These are phyloP conservation scores for Ondatra zibethicus DNA, from an alignment of 2,113 vertebrate genomes.

Conservation along the genomic window DNA sequence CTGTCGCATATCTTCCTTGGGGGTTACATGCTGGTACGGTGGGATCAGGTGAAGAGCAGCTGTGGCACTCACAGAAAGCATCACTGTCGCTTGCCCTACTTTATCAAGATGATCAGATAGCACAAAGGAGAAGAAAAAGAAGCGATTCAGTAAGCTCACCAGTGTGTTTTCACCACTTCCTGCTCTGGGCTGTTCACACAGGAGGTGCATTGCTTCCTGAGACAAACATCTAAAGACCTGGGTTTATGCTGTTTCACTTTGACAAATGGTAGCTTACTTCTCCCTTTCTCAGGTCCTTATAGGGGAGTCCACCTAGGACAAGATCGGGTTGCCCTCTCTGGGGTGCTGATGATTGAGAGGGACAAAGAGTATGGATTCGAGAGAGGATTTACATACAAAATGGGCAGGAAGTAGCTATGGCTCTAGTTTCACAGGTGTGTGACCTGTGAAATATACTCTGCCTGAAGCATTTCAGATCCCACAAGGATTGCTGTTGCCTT, in stretches of 20 bases:
- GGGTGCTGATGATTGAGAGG: not conserved
- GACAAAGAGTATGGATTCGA: not conserved
- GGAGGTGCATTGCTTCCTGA: slow-evolving; percentile 74
- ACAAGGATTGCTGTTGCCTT: not conserved
- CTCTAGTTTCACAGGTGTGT: not conserved
- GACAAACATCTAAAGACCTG: slow-evolving; percentile 76
- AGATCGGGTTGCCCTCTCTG: not conserved
- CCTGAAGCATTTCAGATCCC: not conserved
- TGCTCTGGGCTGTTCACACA: slow-evolving; percentile 77
- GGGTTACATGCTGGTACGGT: slow-evolving; percentile 38
- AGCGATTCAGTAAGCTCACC: slow-evolving; percentile 74
- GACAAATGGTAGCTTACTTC: not conserved
- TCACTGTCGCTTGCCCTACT: slow-evolving; percentile 78
- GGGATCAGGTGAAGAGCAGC: slow-evolving; percentile 63
- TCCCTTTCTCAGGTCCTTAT: not conserved
- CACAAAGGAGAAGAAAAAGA: not conserved
- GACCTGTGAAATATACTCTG: not conserved
- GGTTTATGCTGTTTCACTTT: slow-evolving; percentile 61
- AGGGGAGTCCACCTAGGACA: not conserved
- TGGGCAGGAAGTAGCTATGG: not conserved
- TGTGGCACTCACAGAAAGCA: slow-evolving; percentile 74
- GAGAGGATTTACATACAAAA: not conserved
- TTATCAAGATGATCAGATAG: slow-evolving; percentile 87
- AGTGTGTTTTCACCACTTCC: slow-evolving; percentile 85
- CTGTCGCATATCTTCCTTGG: slow-evolving; percentile 51